Conservation (phyloP, 1,140 invertebrate species). For the Lethocerus indicus region DNA sequence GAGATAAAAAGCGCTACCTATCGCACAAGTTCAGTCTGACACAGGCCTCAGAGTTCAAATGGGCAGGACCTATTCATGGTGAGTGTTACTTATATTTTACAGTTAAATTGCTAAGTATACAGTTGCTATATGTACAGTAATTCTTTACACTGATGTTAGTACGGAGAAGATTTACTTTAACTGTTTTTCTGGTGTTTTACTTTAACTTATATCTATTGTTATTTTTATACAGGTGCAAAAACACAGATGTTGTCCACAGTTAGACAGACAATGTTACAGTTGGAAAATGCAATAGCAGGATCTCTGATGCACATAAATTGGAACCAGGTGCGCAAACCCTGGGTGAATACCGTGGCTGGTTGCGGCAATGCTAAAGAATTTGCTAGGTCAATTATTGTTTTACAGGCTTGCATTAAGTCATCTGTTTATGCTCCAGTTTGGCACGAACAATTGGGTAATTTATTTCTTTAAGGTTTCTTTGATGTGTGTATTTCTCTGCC, state of each 20-base stretch:
- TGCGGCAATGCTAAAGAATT: conserved; percentile 64
- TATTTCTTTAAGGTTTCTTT: conserved; percentile 18
- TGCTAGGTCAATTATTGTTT: conserved; percentile 64
- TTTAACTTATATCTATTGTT: background rate
- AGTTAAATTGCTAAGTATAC: too few relatives aligned
- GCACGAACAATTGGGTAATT: conserved; percentile 81
- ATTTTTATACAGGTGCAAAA: conserved; percentile 28
- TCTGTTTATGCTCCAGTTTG: conserved; percentile 84
- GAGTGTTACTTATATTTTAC: conserved; percentile 23
- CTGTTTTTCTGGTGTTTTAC: background rate
- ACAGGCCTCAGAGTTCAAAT: conserved; percentile 83
- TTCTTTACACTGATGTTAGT: too few relatives aligned
- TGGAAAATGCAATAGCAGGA: conserved; percentile 71
- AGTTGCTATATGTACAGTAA: too few relatives aligned
- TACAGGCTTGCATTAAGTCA: conserved; percentile 79
- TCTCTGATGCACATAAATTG: conserved; percentile 93
- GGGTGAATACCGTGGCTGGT: conserved; percentile 70
- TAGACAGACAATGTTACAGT: conserved; percentile 67
- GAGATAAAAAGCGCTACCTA: conserved; percentile 87
- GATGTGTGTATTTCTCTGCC: background rate
- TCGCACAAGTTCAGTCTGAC: conserved; percentile 94
- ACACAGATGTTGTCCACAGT: conserved; percentile 60
- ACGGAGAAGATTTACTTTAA: background rate
- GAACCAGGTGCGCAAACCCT: conserved; percentile 69
- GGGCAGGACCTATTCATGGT: conserved; percentile 71